Base-by-base conservation (phyloP, 2,797 vertebrate species). In the Dermochelys coriacea region DNA sequence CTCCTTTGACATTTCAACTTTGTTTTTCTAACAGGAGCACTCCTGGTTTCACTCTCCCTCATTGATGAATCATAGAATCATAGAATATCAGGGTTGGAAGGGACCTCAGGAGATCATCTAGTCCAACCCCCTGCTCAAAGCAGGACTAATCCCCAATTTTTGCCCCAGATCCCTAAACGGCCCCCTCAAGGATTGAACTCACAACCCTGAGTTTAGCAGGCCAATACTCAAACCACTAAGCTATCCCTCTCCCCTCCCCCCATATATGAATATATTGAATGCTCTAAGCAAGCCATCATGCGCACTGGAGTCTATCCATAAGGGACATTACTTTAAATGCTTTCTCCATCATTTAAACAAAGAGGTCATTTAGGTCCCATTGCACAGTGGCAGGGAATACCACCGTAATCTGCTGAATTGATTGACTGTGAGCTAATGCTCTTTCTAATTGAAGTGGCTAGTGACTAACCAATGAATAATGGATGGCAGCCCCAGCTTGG, bases 401-500 rank as follows among this genome's bases (percentile, higher is more conserved):
- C 68, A 80, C 25, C 89, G 88, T 45, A 84, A 77, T 94, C 55
- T 89, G 64, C 87, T 93, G 74, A 92, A 96, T 96, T 91, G 93
- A 93, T 92, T 87, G 89, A 86, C 83, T 94, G 84, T 91, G 90
- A 96, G 80, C 1, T 95, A 80, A 95, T 96, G 87, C 51, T 94
- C 57, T 89, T 85, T 71, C 90, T 96, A 87, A 94, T 27, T 93
- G 75, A 96, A 94, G 92, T 75, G 51, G 61, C 59, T 92, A 86
- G 84, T 75, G 82, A 87, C 90, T 95, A 94, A 96, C 87, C 85
- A 94, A 93, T 88, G 95, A 91, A 89, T 55, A 86, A 90, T 86
- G 49, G 78, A 82, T 77, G 82, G 37, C 80, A 93, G 93, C 61
- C 15, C 61, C 92, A 93, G 75, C 75, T 87, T 87, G 83, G 85